Evolutionary conservation across 1,140 invertebrate species (phyloP).

Genomic region (Physella acuta): DNA sequence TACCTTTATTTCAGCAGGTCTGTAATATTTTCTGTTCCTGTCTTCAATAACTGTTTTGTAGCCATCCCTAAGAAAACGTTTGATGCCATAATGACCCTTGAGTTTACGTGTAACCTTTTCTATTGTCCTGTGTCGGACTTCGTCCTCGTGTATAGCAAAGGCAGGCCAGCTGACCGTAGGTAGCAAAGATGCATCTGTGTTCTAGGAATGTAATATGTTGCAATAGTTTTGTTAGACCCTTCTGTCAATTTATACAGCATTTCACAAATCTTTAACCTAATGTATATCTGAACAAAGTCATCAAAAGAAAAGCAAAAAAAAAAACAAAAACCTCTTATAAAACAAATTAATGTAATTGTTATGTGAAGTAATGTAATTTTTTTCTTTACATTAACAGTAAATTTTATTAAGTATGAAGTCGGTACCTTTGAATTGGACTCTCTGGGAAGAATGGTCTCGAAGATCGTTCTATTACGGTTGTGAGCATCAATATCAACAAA

Average conservation of each 20-base stretch:
- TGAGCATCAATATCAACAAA: conserved; percentile 99
- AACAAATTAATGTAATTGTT: too few species aligned
- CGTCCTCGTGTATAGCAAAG: conserved; percentile 95
- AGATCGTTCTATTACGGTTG: conserved; percentile 97
- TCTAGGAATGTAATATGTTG: conserved; percentile 55
- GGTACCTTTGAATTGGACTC: conserved; percentile 98
- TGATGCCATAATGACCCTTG: conserved; percentile 89
- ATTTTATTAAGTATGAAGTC: too few species aligned
- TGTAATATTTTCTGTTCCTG: conserved; percentile 72
- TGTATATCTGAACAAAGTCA: too few species aligned
- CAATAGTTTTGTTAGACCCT: neutral
- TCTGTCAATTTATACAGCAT: too few species aligned
- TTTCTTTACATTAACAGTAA: too few species aligned
- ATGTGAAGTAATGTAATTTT: too few species aligned
- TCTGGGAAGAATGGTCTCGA: conserved; percentile 95
- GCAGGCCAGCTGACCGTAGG: conserved; percentile 94
- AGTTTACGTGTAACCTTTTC: conserved; percentile 82
- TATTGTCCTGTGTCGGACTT: conserved; percentile 83
- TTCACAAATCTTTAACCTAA: too few species aligned
- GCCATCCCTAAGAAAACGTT: conserved; percentile 93
- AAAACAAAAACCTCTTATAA: too few species aligned
- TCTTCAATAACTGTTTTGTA: conserved; percentile 89
- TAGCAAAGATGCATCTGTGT: conserved; percentile 85
- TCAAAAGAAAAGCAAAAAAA: too few species aligned
- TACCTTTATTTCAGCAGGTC: conserved; percentile 72